Base-by-base conservation (phyloP, 2,888 invertebrate genomes). In the Galerucella pusilla region DNA sequence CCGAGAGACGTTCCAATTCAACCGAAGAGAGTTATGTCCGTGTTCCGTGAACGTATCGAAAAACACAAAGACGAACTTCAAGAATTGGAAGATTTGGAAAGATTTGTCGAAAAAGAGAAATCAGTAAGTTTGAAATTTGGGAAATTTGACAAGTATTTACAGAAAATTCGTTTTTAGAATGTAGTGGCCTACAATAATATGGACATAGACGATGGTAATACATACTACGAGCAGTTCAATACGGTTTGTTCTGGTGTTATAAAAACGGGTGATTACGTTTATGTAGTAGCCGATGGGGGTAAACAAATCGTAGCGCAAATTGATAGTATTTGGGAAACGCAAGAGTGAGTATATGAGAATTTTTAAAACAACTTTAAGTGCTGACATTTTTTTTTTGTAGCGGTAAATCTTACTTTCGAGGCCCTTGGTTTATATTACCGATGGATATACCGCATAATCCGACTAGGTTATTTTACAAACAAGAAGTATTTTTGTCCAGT, bases 231-330 rank as follows among this genome's bases (percentile, higher is more conserved):
- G 86, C 98, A 99, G 85, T 96, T 95, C 87, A 96, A 95, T 85
- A 94, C 95, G 0, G 92, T 94, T 35, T 94, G 94, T 82, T 93
- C 93, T 65, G 96, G 96, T 2, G 92, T 94, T 0, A 92, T 96
- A 68, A 95, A 96, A 89, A 94, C 94, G 0, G 97, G 99, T 0
- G 98, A 99, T 88, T 97, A 94, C 87, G 98, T 99, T 61, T 97
- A 98, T 85, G 96, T 98, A 14, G 96, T 96, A 75, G 96, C 95
- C 0, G 95, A 96, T 83, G 94, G 94, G 16, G 96, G 96, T 66
- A 93, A 95, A 87, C 97, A 97, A 86, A 92, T 96, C 83, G 94
- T 99, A 77, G 95, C 97, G 12, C 95, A 98, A 86, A 94, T 99
- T 79, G 97, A 98, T 86, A 93, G 94, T 75, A 95, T 99, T 85